phyloP scores from a whole-genome alignment of 37 sponge, comb jelly and placozoan genomes.

The Bolinopsis microptera region DNA sequence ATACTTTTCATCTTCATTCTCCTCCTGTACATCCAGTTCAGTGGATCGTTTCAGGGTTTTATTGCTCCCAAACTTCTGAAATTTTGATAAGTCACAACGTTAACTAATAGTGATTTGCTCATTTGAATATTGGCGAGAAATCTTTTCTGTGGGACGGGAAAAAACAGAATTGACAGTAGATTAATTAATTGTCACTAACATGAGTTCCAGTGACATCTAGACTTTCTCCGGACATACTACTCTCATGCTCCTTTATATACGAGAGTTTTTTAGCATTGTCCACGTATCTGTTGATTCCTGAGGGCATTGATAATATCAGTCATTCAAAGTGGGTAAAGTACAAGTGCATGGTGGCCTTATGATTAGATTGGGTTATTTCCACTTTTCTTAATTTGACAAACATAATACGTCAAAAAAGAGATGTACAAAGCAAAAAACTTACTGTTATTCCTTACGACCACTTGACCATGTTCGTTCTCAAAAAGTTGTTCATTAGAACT shows the following conservation, averaged over 20 bases:
- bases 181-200: not conserved
- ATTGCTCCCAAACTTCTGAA: not conserved
- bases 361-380: too few relatives aligned
- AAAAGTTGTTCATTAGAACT: not conserved
- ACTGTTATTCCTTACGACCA: slow-evolving; percentile 6
- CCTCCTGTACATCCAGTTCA: not conserved
- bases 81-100: too few relatives aligned
- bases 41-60: not conserved
- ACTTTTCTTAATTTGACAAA: too few relatives aligned
- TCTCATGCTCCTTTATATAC: slow-evolving; percentile 27
- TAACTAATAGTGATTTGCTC: too few relatives aligned
- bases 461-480: not conserved
- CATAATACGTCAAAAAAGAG: too few relatives aligned
- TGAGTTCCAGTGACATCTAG: not conserved
- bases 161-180: too few relatives aligned
- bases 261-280: slow-evolving; percentile 30
- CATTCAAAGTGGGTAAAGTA: too few relatives aligned
- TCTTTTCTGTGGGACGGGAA: too few relatives aligned
- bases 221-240: slow-evolving; percentile 50
- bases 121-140: too few relatives aligned
- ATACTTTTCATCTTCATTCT: not conserved
- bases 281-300: not conserved
- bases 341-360: too few relatives aligned
- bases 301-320: too few relatives aligned
- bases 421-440: too few relatives aligned